Evolutionary conservation across 1,140 invertebrate genomes (phyloP), one percentile per base, ranked within the genome.

Genomic region (Campoletis sonorensis): DNA sequence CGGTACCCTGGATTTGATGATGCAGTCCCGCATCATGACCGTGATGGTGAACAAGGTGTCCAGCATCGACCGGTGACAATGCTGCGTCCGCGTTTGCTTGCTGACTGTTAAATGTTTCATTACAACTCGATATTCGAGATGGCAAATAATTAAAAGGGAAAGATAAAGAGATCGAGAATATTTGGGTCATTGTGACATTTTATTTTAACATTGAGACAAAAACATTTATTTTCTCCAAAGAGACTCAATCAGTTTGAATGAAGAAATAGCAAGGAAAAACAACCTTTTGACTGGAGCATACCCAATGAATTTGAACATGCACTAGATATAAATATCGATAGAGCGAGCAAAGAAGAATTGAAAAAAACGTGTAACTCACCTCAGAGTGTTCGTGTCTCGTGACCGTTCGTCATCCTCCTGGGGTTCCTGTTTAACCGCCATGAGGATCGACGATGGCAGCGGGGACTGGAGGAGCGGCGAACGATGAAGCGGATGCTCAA

Each of bases 391-490:
- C 80, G 81, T 79, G 67, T 86, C 85, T 49, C 86, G 86, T 75
- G 83, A 84, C 26, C 87, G 83, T 51, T 90, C 90, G 78, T 92
- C 90, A 81, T 91, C 86, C 81, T 92, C 91, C 79, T 90, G 89
- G 1, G 90, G 91, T 83, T 92, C 91, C 80, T 92, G 91, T 82
- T 92, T 92, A 15, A 92, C 90, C 70, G 91, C 91, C 91, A 92
- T 92, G 82, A 89, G 89, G 72, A 88, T 83, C 72, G 88, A 82
- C 26, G 87, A 82, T 71, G 88, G 84, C 61, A 88, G 78, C 77
- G 89, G 86, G 75, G 88, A 88, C 82, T 86, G 88, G 61, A 87
- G 83, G 51, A 87, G 87, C 75, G 86, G 84, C 79, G 87, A 85
- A 45, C 88, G 87, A 85, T 89, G 88, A 83, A 86, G 82, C 79